phyloP scores from a whole-genome alignment of 1,140 invertebrate genomes.

The Mamestra configurata region DNA sequence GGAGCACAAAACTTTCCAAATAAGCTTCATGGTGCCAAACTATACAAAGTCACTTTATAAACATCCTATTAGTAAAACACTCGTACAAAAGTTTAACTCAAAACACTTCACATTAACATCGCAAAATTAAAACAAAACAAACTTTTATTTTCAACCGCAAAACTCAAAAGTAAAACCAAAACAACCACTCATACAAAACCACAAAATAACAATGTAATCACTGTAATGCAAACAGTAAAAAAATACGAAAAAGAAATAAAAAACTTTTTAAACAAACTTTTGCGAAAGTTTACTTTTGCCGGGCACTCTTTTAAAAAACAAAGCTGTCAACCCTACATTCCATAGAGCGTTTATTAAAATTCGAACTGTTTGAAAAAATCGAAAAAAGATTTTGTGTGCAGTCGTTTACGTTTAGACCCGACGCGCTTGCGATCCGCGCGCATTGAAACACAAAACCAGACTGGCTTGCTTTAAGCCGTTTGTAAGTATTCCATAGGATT shows the following conservation, averaged over 20 bases:
- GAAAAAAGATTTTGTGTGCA: constrained; percentile 72
- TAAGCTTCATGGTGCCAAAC: constrained; percentile 77
- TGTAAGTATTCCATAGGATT: constrained; percentile 87
- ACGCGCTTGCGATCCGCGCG: constrained; percentile 80
- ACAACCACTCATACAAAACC: constrained; percentile 40
- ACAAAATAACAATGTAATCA: constrained; percentile 71
- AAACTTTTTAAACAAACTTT: constrained; percentile 79
- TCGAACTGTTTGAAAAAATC: constrained; percentile 71
- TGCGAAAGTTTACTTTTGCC: constrained; percentile 64
- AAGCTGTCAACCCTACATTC: constrained; percentile 64
- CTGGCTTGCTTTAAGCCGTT: constrained; percentile 84
- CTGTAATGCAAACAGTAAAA: constrained; percentile 65
- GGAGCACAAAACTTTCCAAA: constrained; percentile 81
- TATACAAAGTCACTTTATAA: constrained; percentile 63
- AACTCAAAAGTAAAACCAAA: constrained; percentile 63
- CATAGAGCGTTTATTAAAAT: constrained; percentile 66
- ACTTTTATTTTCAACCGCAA: constrained; percentile 68
- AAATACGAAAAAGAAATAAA: constrained; percentile 63
- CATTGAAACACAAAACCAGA: constrained; percentile 84
- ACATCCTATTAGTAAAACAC: constrained; percentile 68
- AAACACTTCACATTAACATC: constrained; percentile 71
- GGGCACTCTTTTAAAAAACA: constrained; percentile 61
- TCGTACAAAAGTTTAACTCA: constrained; percentile 48
- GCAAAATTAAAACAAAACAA: constrained; percentile 68
- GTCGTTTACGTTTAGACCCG: constrained; percentile 63